Evolutionary conservation across 2,113 vertebrate species (phyloP), one percentile per base, ranked within the genome.

Genomic region (Tetraodon nigroviridis): DNA sequence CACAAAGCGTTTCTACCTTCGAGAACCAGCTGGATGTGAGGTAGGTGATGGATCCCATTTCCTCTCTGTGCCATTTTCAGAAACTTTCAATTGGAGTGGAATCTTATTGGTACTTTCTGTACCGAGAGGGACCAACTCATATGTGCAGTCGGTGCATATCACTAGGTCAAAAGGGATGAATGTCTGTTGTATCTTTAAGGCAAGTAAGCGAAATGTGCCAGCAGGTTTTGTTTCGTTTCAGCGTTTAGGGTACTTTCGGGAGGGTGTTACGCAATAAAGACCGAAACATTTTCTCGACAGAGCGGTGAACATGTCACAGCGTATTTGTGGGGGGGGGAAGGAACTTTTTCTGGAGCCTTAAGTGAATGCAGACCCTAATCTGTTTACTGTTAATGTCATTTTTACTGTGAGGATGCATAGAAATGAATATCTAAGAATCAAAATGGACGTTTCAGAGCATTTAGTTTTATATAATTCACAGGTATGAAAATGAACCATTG

Each of bases 51-150:
- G 58, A 47, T 76, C 37, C 84, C 48, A 22, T 76, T 88, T 82
- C 75, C 69, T 84, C 76, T 81, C 79, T 79, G 83, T 90, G 86
- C 77, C 86, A 90, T 85, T 84, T 86, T 71, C 64, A 56, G 58
- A 84, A 78, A 73, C 71, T 79, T 85, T 84, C 61, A 72, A 65
- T 82, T 83, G 61, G 78, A 54, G 74, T 68, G 53, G 78, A 71
- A 73, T 78, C 76, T 84, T 76, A 83, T 46, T 74, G 81, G 85
- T 81, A 78, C 76, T 79, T 76, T 76, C 73, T 83, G 81, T 65
- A 55, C 72, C 59, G 49, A 65, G 80, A 78, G 76, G 87, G 89
- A 90, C 87, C 88, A 89, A 90, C 79, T 60, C 54, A 73, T 47
- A 66, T 40, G 68, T 67, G 17, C 75, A 72, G 78, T 73, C 65